Evolutionary conservation across 2,888 invertebrate species (phyloP).

Genomic region (Nineta flava): DNA sequence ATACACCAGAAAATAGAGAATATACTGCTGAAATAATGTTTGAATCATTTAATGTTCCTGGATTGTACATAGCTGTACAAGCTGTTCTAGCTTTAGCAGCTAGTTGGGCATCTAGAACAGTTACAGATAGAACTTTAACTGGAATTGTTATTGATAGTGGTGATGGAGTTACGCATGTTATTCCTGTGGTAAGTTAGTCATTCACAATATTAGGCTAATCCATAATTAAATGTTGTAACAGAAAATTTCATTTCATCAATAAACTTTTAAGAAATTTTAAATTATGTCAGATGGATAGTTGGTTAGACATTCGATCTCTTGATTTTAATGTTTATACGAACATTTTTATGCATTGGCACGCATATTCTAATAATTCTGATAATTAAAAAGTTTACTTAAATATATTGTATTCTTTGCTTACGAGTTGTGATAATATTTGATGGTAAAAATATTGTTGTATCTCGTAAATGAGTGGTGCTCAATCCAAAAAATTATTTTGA

Average conservation of each 20-base stretch:
- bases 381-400: too few species aligned
- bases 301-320: too few species aligned
- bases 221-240: background rate
- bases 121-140: constrained; percentile 85
- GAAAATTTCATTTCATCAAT: background rate
- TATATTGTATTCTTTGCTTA: too few species aligned
- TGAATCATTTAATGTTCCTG: constrained; percentile 99
- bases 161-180: constrained; percentile 98
- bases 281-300: background rate
- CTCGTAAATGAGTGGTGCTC: too few species aligned
- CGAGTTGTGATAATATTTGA: too few species aligned
- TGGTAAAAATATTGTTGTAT: too few species aligned
- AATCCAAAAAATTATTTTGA: too few species aligned
- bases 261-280: background rate
- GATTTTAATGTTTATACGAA: too few species aligned
- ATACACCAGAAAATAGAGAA: constrained; percentile 96
- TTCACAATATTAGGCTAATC: constrained; percentile 4
- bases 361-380: too few species aligned
- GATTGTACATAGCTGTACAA: constrained; percentile 97
- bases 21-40: constrained; percentile 99
- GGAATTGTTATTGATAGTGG: constrained; percentile 98
- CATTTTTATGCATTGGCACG: too few species aligned
- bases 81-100: constrained; percentile 96
- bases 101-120: constrained; percentile 87
- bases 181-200: constrained; percentile 67